Conservation (phyloP, 2,888 invertebrate species). For the Clanis bilineata region DNA sequence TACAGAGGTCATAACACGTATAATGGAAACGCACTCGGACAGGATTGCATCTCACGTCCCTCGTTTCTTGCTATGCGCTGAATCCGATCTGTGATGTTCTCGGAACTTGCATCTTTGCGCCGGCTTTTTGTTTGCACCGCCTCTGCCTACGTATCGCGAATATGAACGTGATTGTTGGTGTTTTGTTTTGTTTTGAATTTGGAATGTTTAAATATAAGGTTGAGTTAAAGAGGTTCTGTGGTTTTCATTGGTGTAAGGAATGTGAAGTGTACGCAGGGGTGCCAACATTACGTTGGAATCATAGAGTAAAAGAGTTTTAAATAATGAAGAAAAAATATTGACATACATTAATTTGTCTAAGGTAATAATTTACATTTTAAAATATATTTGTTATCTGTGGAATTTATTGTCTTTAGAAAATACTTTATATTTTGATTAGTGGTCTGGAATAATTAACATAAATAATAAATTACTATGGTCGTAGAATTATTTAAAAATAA, state of each 20-base stretch:
- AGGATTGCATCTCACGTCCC: conserved; percentile 50
- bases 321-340: no score
- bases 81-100: conserved; percentile 33
- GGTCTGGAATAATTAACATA: no score
- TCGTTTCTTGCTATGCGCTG: conserved; percentile 45
- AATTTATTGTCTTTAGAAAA: no score
- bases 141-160: conserved; percentile 1
- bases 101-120: conserved; percentile 39
- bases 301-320: no score
- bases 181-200: not conserved
- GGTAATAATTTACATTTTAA: no score
- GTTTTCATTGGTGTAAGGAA: not conserved
- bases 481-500: no score
- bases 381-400: no score
- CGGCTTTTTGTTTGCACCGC: conserved; percentile 20
- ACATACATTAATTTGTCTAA: no score
- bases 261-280: not conserved
- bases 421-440: no score
- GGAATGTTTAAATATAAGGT: not conserved
- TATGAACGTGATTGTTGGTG: conserved; percentile 3
- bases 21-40: conserved; percentile 31
- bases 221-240: not conserved
- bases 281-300: not conserved
- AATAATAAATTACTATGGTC: no score
- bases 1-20: conserved; percentile 3